phyloP scores from a whole-genome alignment of 2,888 invertebrate genomes.

The Drepana falcataria region DNA sequence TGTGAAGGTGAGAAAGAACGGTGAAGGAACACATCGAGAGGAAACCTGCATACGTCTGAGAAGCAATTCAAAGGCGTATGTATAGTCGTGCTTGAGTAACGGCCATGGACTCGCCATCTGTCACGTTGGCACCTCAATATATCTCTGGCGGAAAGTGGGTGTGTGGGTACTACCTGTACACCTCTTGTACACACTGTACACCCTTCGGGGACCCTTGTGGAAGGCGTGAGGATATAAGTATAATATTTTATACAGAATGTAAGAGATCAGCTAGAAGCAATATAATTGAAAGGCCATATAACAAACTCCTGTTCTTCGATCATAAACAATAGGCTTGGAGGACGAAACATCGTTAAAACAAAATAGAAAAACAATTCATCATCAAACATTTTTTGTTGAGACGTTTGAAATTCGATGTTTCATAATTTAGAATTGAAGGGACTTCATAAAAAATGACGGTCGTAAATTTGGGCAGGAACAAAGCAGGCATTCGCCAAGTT shows the following conservation, averaged over 20 bases:
- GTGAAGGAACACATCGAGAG: no score
- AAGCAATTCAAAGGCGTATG: no score
- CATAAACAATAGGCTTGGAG: constrained; percentile 1
- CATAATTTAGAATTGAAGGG: constrained; percentile 72
- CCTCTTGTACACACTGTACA: no score
- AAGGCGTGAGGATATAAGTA: no score
- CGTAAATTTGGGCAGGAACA: constrained; percentile 57
- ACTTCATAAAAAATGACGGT: constrained; percentile 52
- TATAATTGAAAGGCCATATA: constrained; percentile 3
- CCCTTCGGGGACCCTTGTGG: no score
- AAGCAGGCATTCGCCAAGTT: constrained; percentile 56
- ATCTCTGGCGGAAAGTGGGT: no score
- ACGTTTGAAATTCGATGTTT: constrained; percentile 53
- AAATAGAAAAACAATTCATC: constrained; percentile 48
- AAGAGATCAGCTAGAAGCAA: constrained; percentile 14
- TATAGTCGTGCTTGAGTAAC: no score
- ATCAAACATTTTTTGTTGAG: constrained; percentile 49
- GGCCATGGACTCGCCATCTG: no score
- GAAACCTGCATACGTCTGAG: no score
- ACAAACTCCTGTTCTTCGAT: constrained; percentile 1
- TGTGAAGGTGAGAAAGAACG: no score
- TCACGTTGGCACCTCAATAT: no score
- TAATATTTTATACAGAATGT: constrained; percentile 21
- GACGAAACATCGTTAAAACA: constrained; percentile 27
- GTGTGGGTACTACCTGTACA: no score